Percentiles rank a stretch among this genome's conserved stretches.
Conservation (phyloP, 1,140 invertebrate species). For the Papilio polyxenes region DNA sequence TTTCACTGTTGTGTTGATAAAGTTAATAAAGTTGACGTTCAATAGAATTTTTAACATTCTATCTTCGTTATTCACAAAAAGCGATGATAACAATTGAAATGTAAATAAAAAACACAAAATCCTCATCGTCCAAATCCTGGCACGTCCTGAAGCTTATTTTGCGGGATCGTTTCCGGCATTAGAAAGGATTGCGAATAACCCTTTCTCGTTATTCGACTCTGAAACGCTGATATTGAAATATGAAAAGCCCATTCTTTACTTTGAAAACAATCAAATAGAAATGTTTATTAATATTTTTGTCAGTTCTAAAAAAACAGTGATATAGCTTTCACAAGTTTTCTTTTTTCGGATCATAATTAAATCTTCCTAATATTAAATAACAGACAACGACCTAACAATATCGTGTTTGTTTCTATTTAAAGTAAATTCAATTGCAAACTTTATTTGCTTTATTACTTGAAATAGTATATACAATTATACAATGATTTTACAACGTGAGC, state of each 20-base stretch:
- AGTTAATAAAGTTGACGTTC: not conserved
- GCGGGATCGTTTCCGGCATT: conserved; percentile 27
- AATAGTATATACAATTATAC: no score
- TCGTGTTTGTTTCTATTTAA: no score
- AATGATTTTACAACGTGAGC: no score
- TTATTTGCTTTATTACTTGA: no score
- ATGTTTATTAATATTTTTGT: not conserved
- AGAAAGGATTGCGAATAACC: conserved; percentile 28
- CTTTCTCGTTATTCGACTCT: conserved; percentile 25
- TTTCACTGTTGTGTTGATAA: not conserved
- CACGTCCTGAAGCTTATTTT: conserved; percentile 28
- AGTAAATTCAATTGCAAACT: no score
- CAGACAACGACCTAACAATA: no score
- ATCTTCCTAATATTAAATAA: no score
- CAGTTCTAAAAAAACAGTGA: not conserved
- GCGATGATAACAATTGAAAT: conserved; percentile 19
- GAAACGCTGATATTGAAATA: conserved; percentile 18
- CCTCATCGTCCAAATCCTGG: conserved; percentile 6
- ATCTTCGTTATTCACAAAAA: not conserved
- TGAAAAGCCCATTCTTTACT: not conserved
- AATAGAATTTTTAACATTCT: not conserved
- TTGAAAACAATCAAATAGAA: not conserved
- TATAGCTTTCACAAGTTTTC: no score
- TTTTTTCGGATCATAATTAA: no score
- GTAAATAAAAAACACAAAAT: conserved; percentile 22